Base-by-base conservation (phyloP, 2,888 invertebrate species). In the Plemyria rubiginata region DNA sequence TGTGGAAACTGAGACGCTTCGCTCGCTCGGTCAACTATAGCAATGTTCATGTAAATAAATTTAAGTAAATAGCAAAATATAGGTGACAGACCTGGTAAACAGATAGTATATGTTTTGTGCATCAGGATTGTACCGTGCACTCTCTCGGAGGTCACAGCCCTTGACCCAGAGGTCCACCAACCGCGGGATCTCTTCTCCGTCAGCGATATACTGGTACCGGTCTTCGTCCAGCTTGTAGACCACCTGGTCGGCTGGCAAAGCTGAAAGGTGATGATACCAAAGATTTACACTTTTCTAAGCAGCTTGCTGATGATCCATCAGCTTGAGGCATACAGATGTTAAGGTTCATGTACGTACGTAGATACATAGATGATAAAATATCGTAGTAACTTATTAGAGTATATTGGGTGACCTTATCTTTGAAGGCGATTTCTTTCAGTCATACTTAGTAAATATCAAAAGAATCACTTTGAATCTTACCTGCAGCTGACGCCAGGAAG, bases 11-110 rank as follows among this genome's bases (percentile, higher is more conserved):
- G n/a, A n/a, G n/a, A n/a, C n/a, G n/a, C n/a, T n/a, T n/a, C n/a
- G n/a, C n/a, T n/a, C n/a, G n/a, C n/a, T n/a, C n/a, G n/a, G n/a
- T n/a, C n/a, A n/a, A n/a, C n/a, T n/a, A n/a, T n/a, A n/a, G n/a
- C n/a, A n/a, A n/a, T n/a, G n/a, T n/a, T n/a, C n/a, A n/a, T n/a
- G n/a, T n/a, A n/a, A n/a, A n/a, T n/a, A n/a, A n/a, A n/a, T n/a
- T n/a, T n/a, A n/a, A n/a, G n/a, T n/a, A n/a, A n/a, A n/a, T n/a
- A n/a, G n/a, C n/a, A n/a, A n/a, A n/a, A n/a, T n/a, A n/a, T n/a
- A n/a, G n/a, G n/a, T n/a, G n/a, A n/a, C 60, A 38, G 60, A 78
- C 82, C 81, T 79, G 0, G 82, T 82, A 22, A 80, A 83, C 0
- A 83, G 65, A 70, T 82, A 82, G 49, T 81, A 83, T 0, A 62